These are phyloP conservation scores for Parelbella ahira DNA, from an alignment of 2,888 invertebrate genomes.

Conservation along the genomic window DNA sequence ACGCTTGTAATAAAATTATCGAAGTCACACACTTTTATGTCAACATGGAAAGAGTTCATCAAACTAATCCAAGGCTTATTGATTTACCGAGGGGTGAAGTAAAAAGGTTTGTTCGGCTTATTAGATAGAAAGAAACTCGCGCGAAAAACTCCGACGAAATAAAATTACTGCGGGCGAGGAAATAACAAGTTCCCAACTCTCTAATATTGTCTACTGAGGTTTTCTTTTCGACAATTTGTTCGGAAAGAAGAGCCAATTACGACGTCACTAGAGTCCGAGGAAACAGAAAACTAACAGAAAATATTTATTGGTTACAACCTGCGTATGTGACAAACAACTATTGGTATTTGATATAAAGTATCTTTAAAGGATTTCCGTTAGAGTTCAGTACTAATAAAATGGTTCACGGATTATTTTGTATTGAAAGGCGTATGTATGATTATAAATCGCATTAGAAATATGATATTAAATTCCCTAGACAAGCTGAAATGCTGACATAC, in stretches of 20 bases:
- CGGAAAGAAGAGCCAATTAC: conserved; percentile 8
- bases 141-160: conserved; percentile 19
- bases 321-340: no score
- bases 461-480: no score
- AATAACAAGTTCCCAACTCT: conserved; percentile 19
- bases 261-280: conserved; percentile 1
- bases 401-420: no score
- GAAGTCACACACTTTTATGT: conserved; percentile 17
- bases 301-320: no score
- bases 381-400: no score
- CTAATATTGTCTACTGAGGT: conserved; percentile 21
- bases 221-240: conserved; percentile 8
- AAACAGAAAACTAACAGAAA: no score
- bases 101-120: conserved; percentile 29
- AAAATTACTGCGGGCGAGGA: conserved; percentile 22
- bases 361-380: no score
- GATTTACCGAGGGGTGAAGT: conserved; percentile 31
- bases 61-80: conserved; percentile 34
- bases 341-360: no score
- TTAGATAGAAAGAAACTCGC: conserved; percentile 28
- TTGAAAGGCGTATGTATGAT: no score
- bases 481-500: no score
- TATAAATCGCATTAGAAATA: no score
- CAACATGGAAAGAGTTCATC: conserved; percentile 30
- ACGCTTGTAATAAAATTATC: conserved; percentile 16